Conservation (phyloP, 2,888 invertebrate genomes). For the Drosophila mulleri region DNA sequence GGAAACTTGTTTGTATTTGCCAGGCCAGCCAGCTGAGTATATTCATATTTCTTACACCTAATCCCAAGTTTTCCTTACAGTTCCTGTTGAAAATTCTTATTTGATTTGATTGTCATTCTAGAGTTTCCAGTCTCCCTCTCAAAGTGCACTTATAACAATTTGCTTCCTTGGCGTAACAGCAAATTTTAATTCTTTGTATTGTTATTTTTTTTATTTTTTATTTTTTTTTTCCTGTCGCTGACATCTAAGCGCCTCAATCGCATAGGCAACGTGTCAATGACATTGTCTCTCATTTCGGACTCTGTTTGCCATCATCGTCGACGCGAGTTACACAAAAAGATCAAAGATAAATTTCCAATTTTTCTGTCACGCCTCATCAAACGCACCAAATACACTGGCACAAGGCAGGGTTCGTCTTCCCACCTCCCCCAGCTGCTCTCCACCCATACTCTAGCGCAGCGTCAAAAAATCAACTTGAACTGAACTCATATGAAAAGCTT, state of each 20-base stretch:
- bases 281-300: slow-evolving; percentile 51
- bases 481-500: slow-evolving; percentile 74
- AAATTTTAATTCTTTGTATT: slow-evolving; percentile 35
- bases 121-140: background rate
- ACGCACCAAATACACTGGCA: slow-evolving; percentile 64
- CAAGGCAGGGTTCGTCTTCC: slow-evolving; percentile 3
- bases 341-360: slow-evolving; percentile 80
- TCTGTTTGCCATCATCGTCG: slow-evolving; percentile 62
- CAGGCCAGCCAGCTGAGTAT: no score
- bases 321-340: slow-evolving; percentile 69
- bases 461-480: slow-evolving; percentile 49
- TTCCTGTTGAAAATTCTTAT: background rate
- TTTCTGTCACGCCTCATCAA: slow-evolving; percentile 75
- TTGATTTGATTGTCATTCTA: background rate
- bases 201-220: slow-evolving; percentile 24
- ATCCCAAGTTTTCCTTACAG: no score
- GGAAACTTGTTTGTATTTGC: no score
- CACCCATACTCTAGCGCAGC: background rate
- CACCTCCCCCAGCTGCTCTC: background rate
- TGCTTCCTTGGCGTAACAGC: slow-evolving; percentile 29
- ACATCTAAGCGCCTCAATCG: slow-evolving; percentile 39
- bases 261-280: slow-evolving; percentile 52
- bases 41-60: no score
- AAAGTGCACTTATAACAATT: slow-evolving; percentile 28
- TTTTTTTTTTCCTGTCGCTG: slow-evolving; percentile 25